Percentiles rank a stretch among this genome's conserved stretches.
Evolutionary conservation across 2,113 vertebrate species (phyloP).

Genomic region (Syrrhaptes paradoxus): DNA sequence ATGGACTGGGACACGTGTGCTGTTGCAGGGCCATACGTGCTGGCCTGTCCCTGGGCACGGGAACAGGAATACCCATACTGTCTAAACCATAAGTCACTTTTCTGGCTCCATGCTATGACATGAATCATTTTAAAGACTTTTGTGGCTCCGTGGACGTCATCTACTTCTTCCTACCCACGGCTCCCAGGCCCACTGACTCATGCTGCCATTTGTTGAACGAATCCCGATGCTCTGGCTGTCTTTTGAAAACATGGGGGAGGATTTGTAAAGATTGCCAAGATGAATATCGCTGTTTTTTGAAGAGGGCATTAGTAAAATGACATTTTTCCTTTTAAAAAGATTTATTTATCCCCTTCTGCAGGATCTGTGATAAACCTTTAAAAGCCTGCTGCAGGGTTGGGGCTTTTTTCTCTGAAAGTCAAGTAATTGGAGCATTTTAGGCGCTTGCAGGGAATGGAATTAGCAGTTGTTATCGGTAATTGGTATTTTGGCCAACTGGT

Average conservation of each 20-base stretch:
- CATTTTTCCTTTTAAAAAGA: not conserved
- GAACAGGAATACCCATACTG: not conserved
- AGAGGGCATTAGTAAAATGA: constrained; percentile 31
- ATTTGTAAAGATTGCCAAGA: constrained; percentile 23
- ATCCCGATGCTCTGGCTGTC: not conserved
- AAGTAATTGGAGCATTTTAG: not conserved
- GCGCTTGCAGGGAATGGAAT: not conserved
- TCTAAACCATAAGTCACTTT: not conserved
- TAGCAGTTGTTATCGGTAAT: not conserved
- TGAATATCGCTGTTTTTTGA: not conserved
- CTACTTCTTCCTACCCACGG: constrained; percentile 21
- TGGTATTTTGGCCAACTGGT: not conserved
- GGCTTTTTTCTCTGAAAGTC: not conserved
- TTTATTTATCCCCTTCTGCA: not conserved
- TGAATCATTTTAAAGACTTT: not conserved
- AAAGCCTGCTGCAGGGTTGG: not conserved
- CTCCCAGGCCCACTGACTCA: constrained; percentile 54
- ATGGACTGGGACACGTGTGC: not conserved
- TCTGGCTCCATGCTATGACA: not conserved
- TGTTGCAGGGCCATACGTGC: rapidly evolving
- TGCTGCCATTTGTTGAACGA: constrained; percentile 19
- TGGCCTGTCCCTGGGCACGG: not conserved
- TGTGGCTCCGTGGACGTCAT: not conserved
- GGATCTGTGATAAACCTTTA: constrained; percentile 2
- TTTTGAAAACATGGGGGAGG: constrained; percentile 47